These are phyloP conservation scores for Augochlora pura DNA, from an alignment of 1,140 invertebrate genomes.

Conservation along the genomic window DNA sequence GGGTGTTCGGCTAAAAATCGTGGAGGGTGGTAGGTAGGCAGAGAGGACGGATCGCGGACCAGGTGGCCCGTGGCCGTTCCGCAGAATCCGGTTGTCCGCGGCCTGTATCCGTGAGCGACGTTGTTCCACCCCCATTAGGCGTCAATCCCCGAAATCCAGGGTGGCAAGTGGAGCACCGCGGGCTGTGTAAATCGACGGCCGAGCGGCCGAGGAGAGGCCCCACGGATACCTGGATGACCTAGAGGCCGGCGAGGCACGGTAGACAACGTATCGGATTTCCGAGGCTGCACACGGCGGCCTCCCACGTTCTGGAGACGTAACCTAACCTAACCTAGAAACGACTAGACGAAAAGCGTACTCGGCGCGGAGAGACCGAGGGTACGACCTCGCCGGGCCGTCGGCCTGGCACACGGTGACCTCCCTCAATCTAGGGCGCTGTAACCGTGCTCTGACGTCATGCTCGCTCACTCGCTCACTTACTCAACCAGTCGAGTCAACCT, in stretches of 20 bases:
- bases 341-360: constrained; percentile 72
- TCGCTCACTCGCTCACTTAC: constrained; percentile 55
- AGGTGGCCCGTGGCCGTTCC: neutral
- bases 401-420: constrained; percentile 80
- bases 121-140: neutral
- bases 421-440: constrained; percentile 80
- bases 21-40: too few species aligned
- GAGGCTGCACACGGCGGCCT: constrained; percentile 62
- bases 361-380: constrained; percentile 70
- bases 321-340: constrained; percentile 74
- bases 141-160: constrained; percentile 27
- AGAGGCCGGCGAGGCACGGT: constrained; percentile 40
- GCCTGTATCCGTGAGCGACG: neutral
- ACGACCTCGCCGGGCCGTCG: constrained; percentile 80
- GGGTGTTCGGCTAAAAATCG: too few species aligned
- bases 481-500: constrained; percentile 71
- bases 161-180: constrained; percentile 19
- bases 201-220: constrained; percentile 11
- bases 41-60: neutral
- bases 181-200: constrained; percentile 23
- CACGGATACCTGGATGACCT: constrained; percentile 54
- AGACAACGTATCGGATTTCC: constrained; percentile 62
- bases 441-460: constrained; percentile 79
- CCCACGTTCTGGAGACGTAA: constrained; percentile 69
- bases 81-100: neutral